Base-by-base conservation (phyloP, 2,797 vertebrate genomes). In the Carcharodon carcharias region DNA sequence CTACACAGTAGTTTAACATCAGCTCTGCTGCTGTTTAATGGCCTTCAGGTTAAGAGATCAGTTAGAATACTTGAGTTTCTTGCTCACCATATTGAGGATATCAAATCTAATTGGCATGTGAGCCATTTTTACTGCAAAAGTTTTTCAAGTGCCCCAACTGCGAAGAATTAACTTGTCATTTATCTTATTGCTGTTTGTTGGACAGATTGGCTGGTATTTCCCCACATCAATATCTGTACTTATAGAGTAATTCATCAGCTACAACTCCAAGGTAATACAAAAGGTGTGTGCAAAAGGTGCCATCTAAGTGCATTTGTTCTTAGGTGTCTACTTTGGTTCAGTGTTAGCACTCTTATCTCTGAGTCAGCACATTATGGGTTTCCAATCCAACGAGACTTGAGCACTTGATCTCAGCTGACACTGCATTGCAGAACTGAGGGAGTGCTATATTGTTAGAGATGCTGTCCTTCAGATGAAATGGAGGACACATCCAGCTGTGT, bases 241-340 rank as follows among this genome's bases (percentile, higher is more conserved):
- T 93, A 23, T n/a, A 63, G 65, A 93, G 21, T 93, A 40, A 93
- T 93, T 93, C 61, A 65, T n/a, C 63, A 93, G 61, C 58, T 93
- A n/a, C 4, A 28, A 89, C 31, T 58, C 54, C 16, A 67, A 23
- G 65, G 1, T 9, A 35, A 12, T n/a, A 77, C 35, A n/a, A 77
- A 40, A 65, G n/a, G 91, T 40, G 18, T 40, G 6, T 12, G 31
- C 12, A 77, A 93, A 93, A 40, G 16, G 9, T 58, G 28, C 0
- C 28, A 50, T 89, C 87, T 65, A 40, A 40, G 2, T 65, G 35
- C 61, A 40, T 35, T 35, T 18, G 7, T 9, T 45, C 91, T 23
- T n/a, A 9, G 8, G 35, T 63, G 18, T 65, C 40, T 35, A 58
- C 28, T 28, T 91, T 91, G 31, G 56, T 26, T 91, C 56, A 63